phyloP scores from a whole-genome alignment of 2,888 invertebrate genomes.

The Drosophila nr. fundita region DNA sequence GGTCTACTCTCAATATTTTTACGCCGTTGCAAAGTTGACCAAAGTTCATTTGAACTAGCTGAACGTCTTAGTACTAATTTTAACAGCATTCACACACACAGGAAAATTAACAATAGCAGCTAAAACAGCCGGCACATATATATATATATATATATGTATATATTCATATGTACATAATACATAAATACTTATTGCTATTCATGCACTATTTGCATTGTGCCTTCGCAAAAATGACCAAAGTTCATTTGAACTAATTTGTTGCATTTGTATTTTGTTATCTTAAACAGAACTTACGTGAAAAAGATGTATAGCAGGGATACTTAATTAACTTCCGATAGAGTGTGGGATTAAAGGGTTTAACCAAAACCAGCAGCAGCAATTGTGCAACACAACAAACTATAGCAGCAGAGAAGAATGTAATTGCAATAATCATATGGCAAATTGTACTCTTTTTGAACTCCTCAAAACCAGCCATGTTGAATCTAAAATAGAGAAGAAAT shows the following conservation, averaged over 20 bases:
- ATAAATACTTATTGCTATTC: too few relatives aligned
- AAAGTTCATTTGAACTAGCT: not conserved
- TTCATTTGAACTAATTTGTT: not conserved
- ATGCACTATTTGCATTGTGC: not conserved
- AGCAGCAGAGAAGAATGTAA: conserved; percentile 94
- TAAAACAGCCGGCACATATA: not conserved
- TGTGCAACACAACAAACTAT: conserved; percentile 93
- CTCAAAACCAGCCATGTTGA: conserved; percentile 22
- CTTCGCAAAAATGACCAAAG: not conserved
- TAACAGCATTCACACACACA: not conserved
- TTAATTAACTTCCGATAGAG: conserved; percentile 94
- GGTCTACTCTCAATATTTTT: not conserved
- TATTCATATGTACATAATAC: too few relatives aligned
- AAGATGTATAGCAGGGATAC: conserved; percentile 94
- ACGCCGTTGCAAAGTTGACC: not conserved
- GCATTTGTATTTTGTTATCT: not conserved
- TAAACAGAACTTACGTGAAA: conserved; percentile 92
- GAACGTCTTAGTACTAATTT: not conserved
- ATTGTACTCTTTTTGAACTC: conserved; percentile 24
- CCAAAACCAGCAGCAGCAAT: conserved; percentile 90
- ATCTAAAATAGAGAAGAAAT: not conserved
- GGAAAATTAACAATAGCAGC: not conserved
- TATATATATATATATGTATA: too few relatives aligned
- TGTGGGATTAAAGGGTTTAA: conserved; percentile 92
- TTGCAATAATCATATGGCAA: conserved; percentile 86